Percentiles rank a stretch among this genome's conserved stretches.
phyloP scores from a whole-genome alignment of 2,888 invertebrate species.

The Callyntrura sp. region DNA sequence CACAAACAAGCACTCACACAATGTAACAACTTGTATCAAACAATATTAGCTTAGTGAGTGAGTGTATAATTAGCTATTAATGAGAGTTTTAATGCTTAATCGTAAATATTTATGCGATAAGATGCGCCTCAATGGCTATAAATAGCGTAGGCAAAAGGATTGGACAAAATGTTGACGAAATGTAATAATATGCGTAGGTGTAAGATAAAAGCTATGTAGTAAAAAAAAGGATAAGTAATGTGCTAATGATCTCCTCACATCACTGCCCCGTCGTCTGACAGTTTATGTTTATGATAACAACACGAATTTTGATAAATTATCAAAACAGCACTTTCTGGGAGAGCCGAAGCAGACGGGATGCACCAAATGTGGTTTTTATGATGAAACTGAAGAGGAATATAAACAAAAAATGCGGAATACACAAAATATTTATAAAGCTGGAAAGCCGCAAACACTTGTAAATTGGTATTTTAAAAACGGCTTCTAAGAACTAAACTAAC shows the following conservation, averaged over 20 bases:
- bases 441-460: not conserved
- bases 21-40: not conserved
- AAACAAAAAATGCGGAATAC: not conserved
- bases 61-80: slow-evolving; percentile 33
- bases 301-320: not conserved
- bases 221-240: not conserved
- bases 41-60: slow-evolving; percentile 3
- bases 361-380: too few species aligned
- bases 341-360: not conserved
- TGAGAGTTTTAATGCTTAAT: not conserved
- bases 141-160: slow-evolving; percentile 31
- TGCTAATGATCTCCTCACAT: not conserved
- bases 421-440: not conserved
- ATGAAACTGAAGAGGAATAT: too few species aligned
- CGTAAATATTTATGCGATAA: slow-evolving; percentile 43
- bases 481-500: too few species aligned
- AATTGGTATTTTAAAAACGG: too few species aligned
- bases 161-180: not conserved
- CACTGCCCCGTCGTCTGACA: not conserved
- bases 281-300: not conserved
- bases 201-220: not conserved
- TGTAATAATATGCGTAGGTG: not conserved
- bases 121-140: slow-evolving; percentile 41
- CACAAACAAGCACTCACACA: not conserved
- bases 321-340: not conserved